Conservation (phyloP, 2,797 vertebrate genomes). For the Rhodeus uyekii region DNA sequence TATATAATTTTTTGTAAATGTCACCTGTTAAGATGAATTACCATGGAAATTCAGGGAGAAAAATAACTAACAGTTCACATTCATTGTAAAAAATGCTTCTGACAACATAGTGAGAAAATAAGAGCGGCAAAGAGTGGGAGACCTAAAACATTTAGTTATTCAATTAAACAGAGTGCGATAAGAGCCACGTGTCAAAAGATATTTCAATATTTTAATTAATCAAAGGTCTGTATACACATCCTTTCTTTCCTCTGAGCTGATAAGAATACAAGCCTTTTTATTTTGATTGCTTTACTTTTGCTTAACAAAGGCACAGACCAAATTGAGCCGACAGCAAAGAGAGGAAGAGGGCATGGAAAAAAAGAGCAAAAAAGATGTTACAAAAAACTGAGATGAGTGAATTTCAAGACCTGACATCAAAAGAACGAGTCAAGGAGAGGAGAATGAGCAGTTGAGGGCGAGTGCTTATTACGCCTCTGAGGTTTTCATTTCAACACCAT, state of each 20-base stretch:
- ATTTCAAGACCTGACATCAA: conserved; percentile 25
- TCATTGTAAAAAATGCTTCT: not conserved
- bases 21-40: not conserved
- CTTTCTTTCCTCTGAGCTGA: not conserved
- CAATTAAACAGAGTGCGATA: not conserved
- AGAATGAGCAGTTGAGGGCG: not conserved
- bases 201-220: not conserved
- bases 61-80: not conserved
- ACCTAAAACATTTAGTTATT: not conserved
- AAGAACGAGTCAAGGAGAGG: not conserved
- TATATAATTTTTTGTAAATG: not conserved
- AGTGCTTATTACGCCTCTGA: not conserved
- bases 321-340: not conserved
- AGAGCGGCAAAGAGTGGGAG: not conserved
- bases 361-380: not conserved
- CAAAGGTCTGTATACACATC: not conserved
- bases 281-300: conserved; percentile 1
- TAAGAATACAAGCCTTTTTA: not conserved
- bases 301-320: not conserved
- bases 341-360: not conserved
- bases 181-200: not conserved
- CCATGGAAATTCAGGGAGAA: not conserved
- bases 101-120: not conserved
- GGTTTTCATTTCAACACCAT: not conserved
- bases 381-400: not conserved